Evolutionary conservation across 2,797 vertebrate species (phyloP), one percentile per base, ranked within the genome.

Genomic region (Cuniculus paca): DNA sequence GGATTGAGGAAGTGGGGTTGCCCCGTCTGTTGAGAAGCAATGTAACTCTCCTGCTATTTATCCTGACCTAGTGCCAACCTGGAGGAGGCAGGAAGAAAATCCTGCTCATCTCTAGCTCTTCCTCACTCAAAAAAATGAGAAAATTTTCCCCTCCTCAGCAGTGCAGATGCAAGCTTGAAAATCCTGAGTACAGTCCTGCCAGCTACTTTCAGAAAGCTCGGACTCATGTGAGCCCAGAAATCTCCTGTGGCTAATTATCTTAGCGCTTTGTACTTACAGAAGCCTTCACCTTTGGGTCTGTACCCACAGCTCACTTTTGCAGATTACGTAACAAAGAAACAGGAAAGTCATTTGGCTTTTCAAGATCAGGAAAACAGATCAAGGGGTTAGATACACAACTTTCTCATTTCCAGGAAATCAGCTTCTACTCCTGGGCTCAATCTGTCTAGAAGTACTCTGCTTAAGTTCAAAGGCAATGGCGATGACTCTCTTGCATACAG

Each of bases 171-270:
- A 82, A 96, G 86, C 9, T 78, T 89, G 36, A 91, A 96, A 97
- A 84, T 24, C 31, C 36, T 36, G 77, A 90, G 56, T 83, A 95
- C 5, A 84, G 17, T 58, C 16, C 86, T 78, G 82, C n/a, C 65
- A 94, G 75, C 31, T 78, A 81, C 61, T 91, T 91, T 87, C 17
- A 24, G 63, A 52, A 93, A 78, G n/a, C 19, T 20, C 28, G 42
- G 83, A 85, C 56, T 90, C 82, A 54, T 77, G 26, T 68, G 70
- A 95, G 56, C 70, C 79, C 81, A 60, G 61, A 60, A 85, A 39
- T 95, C 94, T 91, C 83, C 80, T 85, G 81, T 79, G 95, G 45
- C 92, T 97, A 95, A 97, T 97, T 97, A 95, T 92, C 70, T 75
- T 63, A 86, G 45, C 2, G 0, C 79, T 78, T 75, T 80, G 75